These are phyloP conservation scores for Sussaba pulchella DNA, from an alignment of 2,888 invertebrate species.

Conservation along the genomic window DNA sequence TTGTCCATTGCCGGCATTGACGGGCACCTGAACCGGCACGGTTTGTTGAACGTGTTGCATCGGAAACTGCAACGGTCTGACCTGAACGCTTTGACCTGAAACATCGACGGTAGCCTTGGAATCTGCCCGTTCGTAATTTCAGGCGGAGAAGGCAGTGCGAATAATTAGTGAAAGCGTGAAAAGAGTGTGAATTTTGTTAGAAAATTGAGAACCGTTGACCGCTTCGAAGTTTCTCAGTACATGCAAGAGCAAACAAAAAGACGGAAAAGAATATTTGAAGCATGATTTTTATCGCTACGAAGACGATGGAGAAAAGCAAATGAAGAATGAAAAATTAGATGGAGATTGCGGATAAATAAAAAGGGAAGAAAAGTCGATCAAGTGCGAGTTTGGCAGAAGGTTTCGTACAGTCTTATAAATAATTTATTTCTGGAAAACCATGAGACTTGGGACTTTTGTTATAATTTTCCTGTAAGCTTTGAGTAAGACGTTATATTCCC, in stretches of 20 bases:
- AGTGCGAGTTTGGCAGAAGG: too few species aligned
- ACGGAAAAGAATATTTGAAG: not conserved
- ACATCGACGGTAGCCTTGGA: slow-evolving; percentile 76
- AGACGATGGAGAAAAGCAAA: too few species aligned
- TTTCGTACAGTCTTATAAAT: too few species aligned
- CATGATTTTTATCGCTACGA: too few species aligned
- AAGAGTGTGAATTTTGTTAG: slow-evolving; percentile 23
- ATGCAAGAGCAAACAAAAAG: not conserved
- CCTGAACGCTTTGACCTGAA: slow-evolving; percentile 90
- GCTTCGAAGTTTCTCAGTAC: not conserved
- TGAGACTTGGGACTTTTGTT: too few species aligned
- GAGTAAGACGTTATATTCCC: too few species aligned
- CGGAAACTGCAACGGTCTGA: slow-evolving; percentile 89
- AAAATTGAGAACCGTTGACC: slow-evolving; percentile 9
- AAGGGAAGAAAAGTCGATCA: too few species aligned
- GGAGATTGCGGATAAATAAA: too few species aligned
- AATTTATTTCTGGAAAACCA: too few species aligned
- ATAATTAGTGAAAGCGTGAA: slow-evolving; percentile 69
- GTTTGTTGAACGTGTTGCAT: slow-evolving; percentile 89
- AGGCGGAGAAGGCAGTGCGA: slow-evolving; percentile 67
- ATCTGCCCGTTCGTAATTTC: slow-evolving; percentile 72
- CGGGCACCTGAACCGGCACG: slow-evolving; percentile 96
- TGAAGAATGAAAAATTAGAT: not conserved
- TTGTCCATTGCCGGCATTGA: slow-evolving; percentile 93
- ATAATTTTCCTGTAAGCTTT: too few species aligned